phyloP scores from a whole-genome alignment of 2,113 vertebrate species.

The Elaphurus davidianus region DNA sequence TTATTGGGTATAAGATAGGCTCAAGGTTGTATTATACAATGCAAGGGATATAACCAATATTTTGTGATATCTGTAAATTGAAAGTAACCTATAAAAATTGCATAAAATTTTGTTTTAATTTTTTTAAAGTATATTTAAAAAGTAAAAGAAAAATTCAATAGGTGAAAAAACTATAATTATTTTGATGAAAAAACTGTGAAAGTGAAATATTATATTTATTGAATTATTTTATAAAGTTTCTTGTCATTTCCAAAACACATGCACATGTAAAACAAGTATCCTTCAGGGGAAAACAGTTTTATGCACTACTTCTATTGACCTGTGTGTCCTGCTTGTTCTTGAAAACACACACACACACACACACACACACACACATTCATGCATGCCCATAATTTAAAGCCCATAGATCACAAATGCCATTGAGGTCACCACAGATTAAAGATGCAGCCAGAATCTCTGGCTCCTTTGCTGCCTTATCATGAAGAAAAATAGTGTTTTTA shows the following conservation, averaged over 20 bases:
- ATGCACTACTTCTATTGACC: neutral
- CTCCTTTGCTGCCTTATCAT: constrained; percentile 27
- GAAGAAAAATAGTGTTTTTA: constrained; percentile 71
- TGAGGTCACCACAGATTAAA: constrained; percentile 48
- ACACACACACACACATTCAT: neutral
- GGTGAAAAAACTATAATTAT: neutral
- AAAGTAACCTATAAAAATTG: neutral
- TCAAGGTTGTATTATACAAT: neutral
- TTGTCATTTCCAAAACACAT: neutral
- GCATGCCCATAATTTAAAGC: neutral
- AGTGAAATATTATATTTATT: neutral
- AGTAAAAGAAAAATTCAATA: neutral
- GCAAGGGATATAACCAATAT: neutral
- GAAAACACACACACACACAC: neutral
- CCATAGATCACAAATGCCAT: constrained; percentile 38
- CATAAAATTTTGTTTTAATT: neutral
- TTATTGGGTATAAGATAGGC: neutral
- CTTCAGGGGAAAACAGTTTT: neutral
- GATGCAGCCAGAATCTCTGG: constrained; percentile 30
- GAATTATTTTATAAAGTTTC: neutral
- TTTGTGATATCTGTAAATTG: neutral
- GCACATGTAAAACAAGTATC: neutral
- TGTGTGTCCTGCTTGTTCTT: neutral
- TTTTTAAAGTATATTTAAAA: neutral
- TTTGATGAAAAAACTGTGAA: neutral